These are phyloP conservation scores for Trypoxylon attenuatum DNA, from an alignment of 2,888 invertebrate species.

Conservation along the genomic window DNA sequence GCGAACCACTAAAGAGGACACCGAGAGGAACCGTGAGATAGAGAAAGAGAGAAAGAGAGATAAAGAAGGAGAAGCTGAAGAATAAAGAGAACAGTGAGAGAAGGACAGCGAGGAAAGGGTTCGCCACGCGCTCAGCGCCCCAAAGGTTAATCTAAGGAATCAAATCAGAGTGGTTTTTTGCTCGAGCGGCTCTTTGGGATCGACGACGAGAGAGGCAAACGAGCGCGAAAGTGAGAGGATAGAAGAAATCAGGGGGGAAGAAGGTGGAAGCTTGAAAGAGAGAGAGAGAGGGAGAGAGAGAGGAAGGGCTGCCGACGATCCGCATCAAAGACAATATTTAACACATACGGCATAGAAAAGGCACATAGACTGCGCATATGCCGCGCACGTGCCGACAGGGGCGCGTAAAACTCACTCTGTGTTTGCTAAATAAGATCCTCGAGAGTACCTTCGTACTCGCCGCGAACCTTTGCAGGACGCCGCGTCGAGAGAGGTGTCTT, in stretches of 20 bases:
- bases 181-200: constrained; percentile 19
- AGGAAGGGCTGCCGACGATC: constrained; percentile 69
- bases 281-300: constrained; percentile 20
- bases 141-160: constrained; percentile 71
- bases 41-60: constrained; percentile 14
- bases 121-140: constrained; percentile 68
- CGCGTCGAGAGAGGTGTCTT: constrained; percentile 27
- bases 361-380: constrained; percentile 71
- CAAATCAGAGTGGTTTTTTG: constrained; percentile 71
- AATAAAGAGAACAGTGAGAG: constrained; percentile 13
- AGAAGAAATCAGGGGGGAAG: constrained; percentile 13
- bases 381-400: constrained; percentile 71
- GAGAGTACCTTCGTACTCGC: constrained; percentile 51
- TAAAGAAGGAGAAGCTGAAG: constrained; percentile 20
- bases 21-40: constrained; percentile 20
- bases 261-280: background rate
- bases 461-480: constrained; percentile 35
- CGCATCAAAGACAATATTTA: constrained; percentile 73
- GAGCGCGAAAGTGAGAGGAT: constrained; percentile 8
- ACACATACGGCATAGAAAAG: constrained; percentile 59
- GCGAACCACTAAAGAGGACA: background rate
- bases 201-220: background rate
- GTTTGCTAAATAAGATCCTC: constrained; percentile 72
- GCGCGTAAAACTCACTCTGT: constrained; percentile 71
- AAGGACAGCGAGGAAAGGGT: constrained; percentile 52